phyloP scores from a whole-genome alignment of 1,140 invertebrate species.

The Trichogramma pretiosum region DNA sequence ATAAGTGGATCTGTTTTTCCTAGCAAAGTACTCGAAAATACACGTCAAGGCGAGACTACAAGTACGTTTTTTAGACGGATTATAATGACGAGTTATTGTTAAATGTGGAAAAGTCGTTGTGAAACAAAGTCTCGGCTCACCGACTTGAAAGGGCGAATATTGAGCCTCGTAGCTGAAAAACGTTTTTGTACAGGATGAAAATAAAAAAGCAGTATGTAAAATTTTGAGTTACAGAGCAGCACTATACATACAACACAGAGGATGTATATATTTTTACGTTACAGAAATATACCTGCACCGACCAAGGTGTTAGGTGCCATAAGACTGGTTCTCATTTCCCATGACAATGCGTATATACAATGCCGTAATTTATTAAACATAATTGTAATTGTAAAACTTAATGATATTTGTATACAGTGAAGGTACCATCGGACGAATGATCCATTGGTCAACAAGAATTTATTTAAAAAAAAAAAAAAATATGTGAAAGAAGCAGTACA shows the following conservation, averaged over 20 bases:
- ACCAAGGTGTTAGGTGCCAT: constrained; percentile 38
- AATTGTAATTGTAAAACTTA: constrained; percentile 45
- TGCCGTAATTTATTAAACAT: constrained; percentile 41
- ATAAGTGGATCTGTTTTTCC: too few relatives aligned
- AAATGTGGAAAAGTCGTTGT: background rate
- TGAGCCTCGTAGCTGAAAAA: constrained; percentile 36
- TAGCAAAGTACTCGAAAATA: too few relatives aligned
- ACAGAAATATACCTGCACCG: constrained; percentile 44
- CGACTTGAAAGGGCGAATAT: constrained; percentile 24
- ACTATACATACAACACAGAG: constrained; percentile 48
- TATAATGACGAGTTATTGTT: too few relatives aligned
- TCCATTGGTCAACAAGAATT: constrained; percentile 26
- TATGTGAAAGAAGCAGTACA: background rate
- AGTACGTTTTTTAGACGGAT: too few relatives aligned
- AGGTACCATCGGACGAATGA: constrained; percentile 32
- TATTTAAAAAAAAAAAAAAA: constrained; percentile 3
- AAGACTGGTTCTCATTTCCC: constrained; percentile 50
- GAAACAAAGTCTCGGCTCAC: constrained; percentile 14
- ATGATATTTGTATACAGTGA: constrained; percentile 46
- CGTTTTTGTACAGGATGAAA: constrained; percentile 47
- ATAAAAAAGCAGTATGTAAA: constrained; percentile 41
- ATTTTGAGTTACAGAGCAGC: constrained; percentile 49
- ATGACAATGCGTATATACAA: constrained; percentile 45
- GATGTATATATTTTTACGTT: constrained; percentile 50
- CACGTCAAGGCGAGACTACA: too few relatives aligned